Percentiles rank a stretch among this genome's conserved stretches.
Conservation (phyloP, 2,888 invertebrate genomes). For the Hyposoter dolosus region DNA sequence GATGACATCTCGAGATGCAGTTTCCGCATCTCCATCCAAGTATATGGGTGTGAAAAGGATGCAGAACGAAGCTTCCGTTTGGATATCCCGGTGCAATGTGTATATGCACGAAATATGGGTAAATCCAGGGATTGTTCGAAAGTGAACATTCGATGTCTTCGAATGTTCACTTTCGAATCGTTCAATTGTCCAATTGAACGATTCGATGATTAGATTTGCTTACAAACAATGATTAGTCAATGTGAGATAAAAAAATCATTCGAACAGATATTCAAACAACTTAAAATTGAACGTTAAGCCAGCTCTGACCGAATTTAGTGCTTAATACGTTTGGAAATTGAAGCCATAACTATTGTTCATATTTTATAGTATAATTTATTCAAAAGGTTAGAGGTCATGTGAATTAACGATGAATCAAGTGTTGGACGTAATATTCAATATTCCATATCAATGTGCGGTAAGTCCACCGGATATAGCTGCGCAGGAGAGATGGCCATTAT, state of each 20-base stretch:
- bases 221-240: neutral
- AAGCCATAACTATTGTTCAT: neutral
- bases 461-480: neutral
- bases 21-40: conserved; percentile 45
- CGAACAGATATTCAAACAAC: neutral
- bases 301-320: too few relatives aligned
- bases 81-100: too few relatives aligned
- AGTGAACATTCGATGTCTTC: too few relatives aligned
- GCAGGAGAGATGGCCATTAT: neutral
- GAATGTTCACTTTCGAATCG: too few relatives aligned
- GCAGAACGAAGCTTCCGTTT: too few relatives aligned
- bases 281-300: neutral
- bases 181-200: neutral
- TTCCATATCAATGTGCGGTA: neutral
- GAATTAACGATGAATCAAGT: neutral
- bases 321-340: neutral
- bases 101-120: too few relatives aligned
- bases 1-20: conserved; percentile 58
- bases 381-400: neutral
- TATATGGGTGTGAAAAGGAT: neutral
- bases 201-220: neutral
- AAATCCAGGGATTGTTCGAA: too few relatives aligned
- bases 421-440: neutral
- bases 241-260: neutral
- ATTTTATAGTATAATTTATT: neutral